Conservation (phyloP, 2,113 vertebrate species). For the Dicerorhinus sumatrensis region DNA sequence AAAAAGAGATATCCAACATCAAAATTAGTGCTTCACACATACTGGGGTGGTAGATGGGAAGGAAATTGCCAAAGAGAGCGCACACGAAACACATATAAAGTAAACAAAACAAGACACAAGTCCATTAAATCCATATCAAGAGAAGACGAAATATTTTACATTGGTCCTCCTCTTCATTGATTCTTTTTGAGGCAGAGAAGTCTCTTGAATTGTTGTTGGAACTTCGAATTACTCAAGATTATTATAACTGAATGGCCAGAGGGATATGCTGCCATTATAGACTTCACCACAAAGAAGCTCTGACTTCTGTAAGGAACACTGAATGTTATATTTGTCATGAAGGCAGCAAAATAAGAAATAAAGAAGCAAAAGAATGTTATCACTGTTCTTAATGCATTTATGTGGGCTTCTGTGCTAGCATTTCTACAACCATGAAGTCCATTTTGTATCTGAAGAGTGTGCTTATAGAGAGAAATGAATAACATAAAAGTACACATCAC, state of each 20-base stretch:
- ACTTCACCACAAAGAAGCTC: conserved; percentile 61
- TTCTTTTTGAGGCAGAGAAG: conserved; percentile 56
- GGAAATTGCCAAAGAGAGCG: neutral
- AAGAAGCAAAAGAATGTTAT: conserved; percentile 65
- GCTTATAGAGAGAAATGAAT: conserved; percentile 63
- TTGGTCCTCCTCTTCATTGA: neutral
- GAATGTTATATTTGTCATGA: conserved; percentile 64
- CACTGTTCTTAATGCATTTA: conserved; percentile 66
- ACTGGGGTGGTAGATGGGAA: neutral
- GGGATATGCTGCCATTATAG: conserved; percentile 62
- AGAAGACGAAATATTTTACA: neutral
- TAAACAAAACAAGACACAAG: neutral
- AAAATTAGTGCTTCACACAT: neutral
- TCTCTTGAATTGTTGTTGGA: conserved; percentile 56
- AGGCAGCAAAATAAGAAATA: conserved; percentile 74
- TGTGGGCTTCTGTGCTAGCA: conserved; percentile 37
- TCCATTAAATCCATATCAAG: neutral
- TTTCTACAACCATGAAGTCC: neutral
- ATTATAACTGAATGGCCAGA: conserved; percentile 49
- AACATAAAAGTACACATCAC: conserved; percentile 45
- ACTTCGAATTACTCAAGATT: conserved; percentile 68
- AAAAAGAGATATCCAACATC: neutral
- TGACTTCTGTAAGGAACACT: conserved; percentile 30
- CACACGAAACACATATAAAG: neutral
- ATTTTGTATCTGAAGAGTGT: neutral